Conservation (phyloP, 2,888 invertebrate genomes). For the Drosophila formosana region DNA sequence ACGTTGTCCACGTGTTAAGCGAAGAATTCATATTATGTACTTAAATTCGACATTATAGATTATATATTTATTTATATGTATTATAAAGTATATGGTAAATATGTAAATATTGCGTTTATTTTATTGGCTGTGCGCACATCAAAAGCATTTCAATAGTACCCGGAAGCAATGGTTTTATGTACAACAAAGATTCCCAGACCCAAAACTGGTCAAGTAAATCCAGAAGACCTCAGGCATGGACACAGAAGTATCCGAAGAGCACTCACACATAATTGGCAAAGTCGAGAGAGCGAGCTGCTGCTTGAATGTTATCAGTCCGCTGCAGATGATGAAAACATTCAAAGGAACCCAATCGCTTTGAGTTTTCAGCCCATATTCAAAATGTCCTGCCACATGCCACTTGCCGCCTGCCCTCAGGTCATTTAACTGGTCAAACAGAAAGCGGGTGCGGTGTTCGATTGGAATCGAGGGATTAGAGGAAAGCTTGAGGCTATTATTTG, state of each 20-base stretch:
- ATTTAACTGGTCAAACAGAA: slow-evolving; percentile 64
- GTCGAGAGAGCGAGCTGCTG: slow-evolving; percentile 49
- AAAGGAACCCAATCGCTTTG: slow-evolving; percentile 52
- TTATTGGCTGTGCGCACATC: slow-evolving; percentile 50
- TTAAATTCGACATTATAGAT: no score
- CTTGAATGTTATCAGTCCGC: slow-evolving; percentile 76
- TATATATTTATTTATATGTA: not conserved
- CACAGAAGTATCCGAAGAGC: slow-evolving; percentile 24
- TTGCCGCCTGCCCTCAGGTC: slow-evolving; percentile 47
- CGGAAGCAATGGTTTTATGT: slow-evolving; percentile 12
- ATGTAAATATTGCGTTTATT: slow-evolving; percentile 1
- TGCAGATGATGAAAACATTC: slow-evolving; percentile 51
- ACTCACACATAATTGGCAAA: slow-evolving; percentile 74
- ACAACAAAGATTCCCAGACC: slow-evolving; percentile 1
- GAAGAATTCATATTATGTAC: no score
- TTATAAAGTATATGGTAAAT: not conserved
- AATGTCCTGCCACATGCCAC: slow-evolving; percentile 42
- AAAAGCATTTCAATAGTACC: slow-evolving; percentile 45
- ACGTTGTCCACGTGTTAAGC: no score
- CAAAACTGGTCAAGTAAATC: not conserved
- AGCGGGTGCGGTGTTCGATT: slow-evolving; percentile 37
- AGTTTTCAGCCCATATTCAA: slow-evolving; percentile 66
- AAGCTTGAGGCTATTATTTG: slow-evolving; percentile 54
- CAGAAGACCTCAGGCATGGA: slow-evolving; percentile 7
- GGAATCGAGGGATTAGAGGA: slow-evolving; percentile 49